Evolutionary conservation across 2,113 vertebrate genomes (phyloP).

Genomic region (Pangasianodon hypophthalmus): DNA sequence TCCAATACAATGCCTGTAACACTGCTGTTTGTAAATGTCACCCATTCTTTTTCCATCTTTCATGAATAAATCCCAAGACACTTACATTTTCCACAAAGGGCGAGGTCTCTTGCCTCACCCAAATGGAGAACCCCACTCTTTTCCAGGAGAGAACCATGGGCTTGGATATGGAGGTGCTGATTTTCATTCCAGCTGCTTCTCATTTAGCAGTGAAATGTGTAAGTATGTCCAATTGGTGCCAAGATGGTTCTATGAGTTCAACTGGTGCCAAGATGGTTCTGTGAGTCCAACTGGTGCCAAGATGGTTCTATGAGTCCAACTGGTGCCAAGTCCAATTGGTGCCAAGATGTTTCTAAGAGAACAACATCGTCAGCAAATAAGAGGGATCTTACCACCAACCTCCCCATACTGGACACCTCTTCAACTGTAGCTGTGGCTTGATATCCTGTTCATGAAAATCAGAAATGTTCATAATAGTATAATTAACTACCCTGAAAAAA

Average conservation of each 20-base stretch:
- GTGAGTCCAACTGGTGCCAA: not conserved
- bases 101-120: not conserved
- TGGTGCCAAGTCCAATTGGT: not conserved
- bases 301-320: not conserved
- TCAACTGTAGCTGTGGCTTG: not conserved
- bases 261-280: not conserved
- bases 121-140: not conserved
- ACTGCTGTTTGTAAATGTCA: not conserved
- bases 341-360: not conserved
- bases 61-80: not conserved
- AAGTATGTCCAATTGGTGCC: not conserved
- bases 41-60: not conserved
- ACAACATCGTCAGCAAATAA: not conserved
- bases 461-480: not conserved
- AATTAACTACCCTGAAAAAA: not conserved
- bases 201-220: not conserved
- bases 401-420: not conserved
- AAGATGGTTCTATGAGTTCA: not conserved
- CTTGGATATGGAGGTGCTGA: not conserved
- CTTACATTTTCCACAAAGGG: not conserved
- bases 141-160: not conserved
- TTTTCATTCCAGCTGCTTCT: not conserved
- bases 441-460: not conserved
- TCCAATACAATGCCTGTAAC: not conserved
- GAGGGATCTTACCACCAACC: not conserved